A percentile compares a stretch with the other conserved stretches of the same genome.
Evolutionary conservation across 2,797 vertebrate genomes (phyloP).

Genomic region (Euphonia xanthogaster): DNA sequence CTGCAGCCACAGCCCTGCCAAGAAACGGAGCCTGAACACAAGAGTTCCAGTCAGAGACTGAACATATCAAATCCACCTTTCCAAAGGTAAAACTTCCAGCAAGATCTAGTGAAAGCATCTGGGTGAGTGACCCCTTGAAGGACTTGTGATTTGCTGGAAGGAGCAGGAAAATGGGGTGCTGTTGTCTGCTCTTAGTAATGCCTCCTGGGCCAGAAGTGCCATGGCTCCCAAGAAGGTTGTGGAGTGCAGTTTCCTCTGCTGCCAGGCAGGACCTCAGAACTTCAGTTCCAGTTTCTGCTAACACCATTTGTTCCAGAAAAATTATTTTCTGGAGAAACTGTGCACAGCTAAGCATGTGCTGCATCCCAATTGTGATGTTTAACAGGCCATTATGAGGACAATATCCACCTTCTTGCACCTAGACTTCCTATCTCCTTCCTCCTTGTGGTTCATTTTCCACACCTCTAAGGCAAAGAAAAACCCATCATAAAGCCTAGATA

Average conservation of each 20-base stretch:
- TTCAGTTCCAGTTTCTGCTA: neutral
- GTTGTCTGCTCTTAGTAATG: neutral
- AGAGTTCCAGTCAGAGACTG: neutral
- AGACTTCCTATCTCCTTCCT: neutral
- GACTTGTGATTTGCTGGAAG: neutral
- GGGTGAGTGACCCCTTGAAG: neutral
- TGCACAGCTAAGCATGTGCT: neutral
- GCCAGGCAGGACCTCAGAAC: neutral
- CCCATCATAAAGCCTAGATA: neutral
- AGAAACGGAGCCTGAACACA: neutral
- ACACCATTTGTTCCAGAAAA: neutral
- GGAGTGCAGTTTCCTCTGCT: neutral
- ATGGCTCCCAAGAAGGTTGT: neutral
- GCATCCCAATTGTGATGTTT: neutral
- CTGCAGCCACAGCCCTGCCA: neutral
- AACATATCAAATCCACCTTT: neutral
- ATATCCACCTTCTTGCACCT: neutral
- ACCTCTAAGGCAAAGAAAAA: neutral
- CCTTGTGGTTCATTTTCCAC: neutral
- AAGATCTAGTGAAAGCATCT: neutral
- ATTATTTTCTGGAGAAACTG: neutral
- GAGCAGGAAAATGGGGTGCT: neutral
- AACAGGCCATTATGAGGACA: neutral
- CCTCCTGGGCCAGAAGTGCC: neutral
- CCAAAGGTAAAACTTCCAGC: neutral